phyloP scores from a whole-genome alignment of 2,113 vertebrate species.

The Lontra canadensis region DNA sequence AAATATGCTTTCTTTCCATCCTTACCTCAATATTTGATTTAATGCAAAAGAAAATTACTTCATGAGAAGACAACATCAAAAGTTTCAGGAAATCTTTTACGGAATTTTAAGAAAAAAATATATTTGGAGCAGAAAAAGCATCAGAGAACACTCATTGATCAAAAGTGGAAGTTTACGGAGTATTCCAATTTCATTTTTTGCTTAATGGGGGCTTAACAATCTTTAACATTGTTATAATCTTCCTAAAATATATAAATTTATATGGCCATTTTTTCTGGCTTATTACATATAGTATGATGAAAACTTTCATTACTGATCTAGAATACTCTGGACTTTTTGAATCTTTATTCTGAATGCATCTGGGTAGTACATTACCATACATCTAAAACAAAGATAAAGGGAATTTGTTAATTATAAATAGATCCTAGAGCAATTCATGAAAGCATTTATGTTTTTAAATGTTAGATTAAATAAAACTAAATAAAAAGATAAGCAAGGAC shows the following conservation, averaged over 20 bases:
- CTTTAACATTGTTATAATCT: neutral
- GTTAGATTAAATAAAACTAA: conserved; percentile 8
- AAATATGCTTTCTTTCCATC: neutral
- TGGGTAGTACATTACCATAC: neutral
- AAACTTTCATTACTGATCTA: neutral
- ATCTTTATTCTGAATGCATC: neutral
- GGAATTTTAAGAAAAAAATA: conserved; percentile 10
- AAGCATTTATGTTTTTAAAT: conserved; percentile 14
- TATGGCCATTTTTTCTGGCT: neutral
- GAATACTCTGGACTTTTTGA: neutral
- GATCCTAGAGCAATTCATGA: neutral
- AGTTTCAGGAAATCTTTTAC: conserved; percentile 1
- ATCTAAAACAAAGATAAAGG: neutral
- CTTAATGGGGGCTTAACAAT: neutral
- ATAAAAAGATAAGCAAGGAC: conserved; percentile 25
- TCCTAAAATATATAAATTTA: conserved; percentile 46
- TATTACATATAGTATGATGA: conserved; percentile 15
- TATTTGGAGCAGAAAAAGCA: conserved; percentile 25
- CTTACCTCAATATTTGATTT: neutral
- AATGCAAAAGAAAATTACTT: conserved; percentile 45
- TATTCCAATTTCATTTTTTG: conserved; percentile 40
- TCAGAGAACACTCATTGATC: neutral
- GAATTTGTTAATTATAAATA: neutral
- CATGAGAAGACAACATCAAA: conserved; percentile 6
- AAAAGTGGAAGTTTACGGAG: neutral